These are phyloP conservation scores for Xestobium rufovillosum DNA, from an alignment of 2,888 invertebrate species.

Conservation along the genomic window DNA sequence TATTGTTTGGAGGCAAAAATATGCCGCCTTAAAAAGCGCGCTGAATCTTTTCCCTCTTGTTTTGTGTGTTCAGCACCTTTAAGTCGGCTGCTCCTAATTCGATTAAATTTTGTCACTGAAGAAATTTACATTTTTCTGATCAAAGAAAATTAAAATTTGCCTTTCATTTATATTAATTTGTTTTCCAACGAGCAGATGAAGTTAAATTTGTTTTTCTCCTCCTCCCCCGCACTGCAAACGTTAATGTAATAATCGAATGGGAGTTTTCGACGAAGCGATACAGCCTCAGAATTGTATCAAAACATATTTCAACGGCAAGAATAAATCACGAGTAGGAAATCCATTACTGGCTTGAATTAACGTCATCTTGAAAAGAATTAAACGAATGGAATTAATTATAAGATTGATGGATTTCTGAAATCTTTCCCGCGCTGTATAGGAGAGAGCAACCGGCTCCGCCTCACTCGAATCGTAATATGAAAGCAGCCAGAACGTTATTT, in stretches of 20 bases:
- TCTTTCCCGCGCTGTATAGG: too few species aligned
- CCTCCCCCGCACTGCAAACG: too few species aligned
- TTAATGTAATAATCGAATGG: too few species aligned
- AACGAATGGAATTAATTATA: slow-evolving; percentile 47
- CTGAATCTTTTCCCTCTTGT: too few species aligned
- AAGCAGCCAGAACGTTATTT: too few species aligned
- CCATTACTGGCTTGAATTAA: slow-evolving; percentile 43
- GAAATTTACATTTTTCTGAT: slow-evolving; percentile 21
- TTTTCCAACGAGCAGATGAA: slow-evolving; percentile 4
- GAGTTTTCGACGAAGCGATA: too few species aligned
- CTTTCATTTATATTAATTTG: slow-evolving; percentile 16
- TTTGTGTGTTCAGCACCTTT: too few species aligned
- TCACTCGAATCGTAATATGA: too few species aligned
- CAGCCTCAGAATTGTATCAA: slow-evolving; percentile 29
- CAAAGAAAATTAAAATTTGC: slow-evolving; percentile 21
- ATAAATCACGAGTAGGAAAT: slow-evolving; percentile 41
- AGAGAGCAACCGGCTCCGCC: too few species aligned
- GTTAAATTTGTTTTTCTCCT: slow-evolving; percentile 1
- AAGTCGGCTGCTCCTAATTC: slow-evolving; percentile 11
- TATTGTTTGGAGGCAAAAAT: too few species aligned
- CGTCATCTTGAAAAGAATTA: slow-evolving; percentile 46
- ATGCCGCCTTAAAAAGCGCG: too few species aligned
- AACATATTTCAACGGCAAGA: slow-evolving; percentile 31
- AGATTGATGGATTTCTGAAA: slow-evolving; percentile 44
- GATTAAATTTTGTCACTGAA: slow-evolving; percentile 17